These are phyloP conservation scores for Tryphoninae sp. DNA, from an alignment of 2,888 invertebrate species.

Conservation along the genomic window DNA sequence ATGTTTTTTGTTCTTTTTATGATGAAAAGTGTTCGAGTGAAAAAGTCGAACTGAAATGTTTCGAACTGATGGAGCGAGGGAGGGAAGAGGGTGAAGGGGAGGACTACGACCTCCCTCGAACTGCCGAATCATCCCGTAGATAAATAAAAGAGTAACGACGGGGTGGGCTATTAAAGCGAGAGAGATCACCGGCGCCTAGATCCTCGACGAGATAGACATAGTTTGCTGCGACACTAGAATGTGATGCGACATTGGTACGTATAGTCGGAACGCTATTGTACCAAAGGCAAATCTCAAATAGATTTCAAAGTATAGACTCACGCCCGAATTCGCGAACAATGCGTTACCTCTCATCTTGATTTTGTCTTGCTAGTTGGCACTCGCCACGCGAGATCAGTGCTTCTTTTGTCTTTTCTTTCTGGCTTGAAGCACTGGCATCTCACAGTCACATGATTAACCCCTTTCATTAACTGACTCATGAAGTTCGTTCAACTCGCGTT, in stretches of 20 bases:
- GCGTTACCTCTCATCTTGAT: slow-evolving; percentile 48
- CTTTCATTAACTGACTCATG: slow-evolving; percentile 53
- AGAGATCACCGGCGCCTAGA: slow-evolving; percentile 60
- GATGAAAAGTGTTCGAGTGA: not conserved
- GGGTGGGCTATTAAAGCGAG: slow-evolving; percentile 54
- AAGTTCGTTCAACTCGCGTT: slow-evolving; percentile 23
- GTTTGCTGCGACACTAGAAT: not conserved
- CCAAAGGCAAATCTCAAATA: slow-evolving; percentile 60
- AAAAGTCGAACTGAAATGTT: not conserved
- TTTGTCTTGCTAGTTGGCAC: slow-evolving; percentile 65
- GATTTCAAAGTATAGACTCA: slow-evolving; percentile 58
- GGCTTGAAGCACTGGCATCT: slow-evolving; percentile 30
- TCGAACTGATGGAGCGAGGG: not conserved
- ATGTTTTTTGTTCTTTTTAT: not conserved
- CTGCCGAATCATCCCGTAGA: slow-evolving; percentile 46
- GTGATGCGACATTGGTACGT: slow-evolving; percentile 5
- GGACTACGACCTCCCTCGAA: slow-evolving; percentile 39
- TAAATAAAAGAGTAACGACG: slow-evolving; percentile 45
- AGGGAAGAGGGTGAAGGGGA: not conserved
- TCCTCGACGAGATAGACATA: slow-evolving; percentile 16
- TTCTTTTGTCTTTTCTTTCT: slow-evolving; percentile 28
- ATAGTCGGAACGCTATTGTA: slow-evolving; percentile 35
- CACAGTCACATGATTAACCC: slow-evolving; percentile 36
- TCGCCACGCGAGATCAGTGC: slow-evolving; percentile 17
- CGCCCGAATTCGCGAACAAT: slow-evolving; percentile 54